These are phyloP conservation scores for Mystacornis crossleyi DNA, from an alignment of 2,113 vertebrate species.

Conservation along the genomic window DNA sequence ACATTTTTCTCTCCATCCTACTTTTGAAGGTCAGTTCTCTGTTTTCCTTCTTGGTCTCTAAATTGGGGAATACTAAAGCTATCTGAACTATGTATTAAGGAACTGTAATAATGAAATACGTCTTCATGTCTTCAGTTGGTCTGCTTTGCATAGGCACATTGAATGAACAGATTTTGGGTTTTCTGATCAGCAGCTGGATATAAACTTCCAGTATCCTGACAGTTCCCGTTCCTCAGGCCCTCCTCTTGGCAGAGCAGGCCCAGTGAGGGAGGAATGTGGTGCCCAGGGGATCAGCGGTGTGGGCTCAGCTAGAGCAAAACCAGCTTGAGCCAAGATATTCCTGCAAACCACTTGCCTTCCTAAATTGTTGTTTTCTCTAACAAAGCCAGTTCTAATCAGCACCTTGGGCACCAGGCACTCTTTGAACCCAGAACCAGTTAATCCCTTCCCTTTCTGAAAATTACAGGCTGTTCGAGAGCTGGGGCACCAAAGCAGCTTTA, in stretches of 20 bases:
- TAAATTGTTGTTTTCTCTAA: not conserved
- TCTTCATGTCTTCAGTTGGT: not conserved
- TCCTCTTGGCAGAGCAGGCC: not conserved
- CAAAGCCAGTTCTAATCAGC: not conserved
- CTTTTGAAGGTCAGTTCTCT: not conserved
- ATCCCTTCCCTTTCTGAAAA: not conserved
- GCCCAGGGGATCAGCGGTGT: accelerated
- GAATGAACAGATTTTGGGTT: not conserved
- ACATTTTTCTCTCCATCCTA: not conserved
- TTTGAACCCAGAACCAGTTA: not conserved
- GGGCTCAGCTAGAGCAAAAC: not conserved
- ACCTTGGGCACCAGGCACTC: not conserved
- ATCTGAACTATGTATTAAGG: not conserved
- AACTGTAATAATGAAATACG: accelerated
- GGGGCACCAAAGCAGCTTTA: not conserved
- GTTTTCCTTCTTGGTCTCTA: not conserved
- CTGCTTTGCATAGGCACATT: not conserved
- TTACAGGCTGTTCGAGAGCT: not conserved
- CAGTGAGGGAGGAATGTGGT: not conserved
- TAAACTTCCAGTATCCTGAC: not conserved
- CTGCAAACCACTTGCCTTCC: not conserved
- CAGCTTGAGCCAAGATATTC: not conserved
- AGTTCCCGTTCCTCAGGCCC: not conserved
- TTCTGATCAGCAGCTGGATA: not conserved
- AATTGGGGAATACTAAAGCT: not conserved